phyloP scores from a whole-genome alignment of 2,888 invertebrate species.

The Hybos culiciformis region DNA sequence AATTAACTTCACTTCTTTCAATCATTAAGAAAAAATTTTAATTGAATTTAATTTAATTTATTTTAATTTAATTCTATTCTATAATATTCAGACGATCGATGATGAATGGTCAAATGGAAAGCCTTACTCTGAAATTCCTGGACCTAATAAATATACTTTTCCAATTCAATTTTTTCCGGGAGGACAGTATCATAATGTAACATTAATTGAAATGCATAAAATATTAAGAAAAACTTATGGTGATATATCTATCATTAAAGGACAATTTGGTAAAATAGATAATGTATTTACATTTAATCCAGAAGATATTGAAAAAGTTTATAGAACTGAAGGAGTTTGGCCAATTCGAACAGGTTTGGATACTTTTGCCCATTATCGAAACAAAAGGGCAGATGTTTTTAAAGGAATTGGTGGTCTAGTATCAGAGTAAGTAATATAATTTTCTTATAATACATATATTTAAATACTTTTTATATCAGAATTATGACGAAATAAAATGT shows the following conservation, averaged over 20 bases:
- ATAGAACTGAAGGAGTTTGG: constrained; percentile 38
- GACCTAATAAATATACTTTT: constrained; percentile 20
- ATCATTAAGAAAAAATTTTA: too few species aligned
- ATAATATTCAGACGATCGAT: constrained; percentile 9
- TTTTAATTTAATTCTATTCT: not conserved
- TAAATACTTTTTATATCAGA: not conserved
- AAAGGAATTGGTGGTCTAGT: constrained; percentile 24
- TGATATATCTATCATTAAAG: constrained; percentile 34
- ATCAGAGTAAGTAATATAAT: constrained; percentile 20
- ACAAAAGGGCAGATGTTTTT: constrained; percentile 32
- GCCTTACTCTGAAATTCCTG: constrained; percentile 22
- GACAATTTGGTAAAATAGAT: constrained; percentile 26
- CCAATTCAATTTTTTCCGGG: constrained; percentile 24
- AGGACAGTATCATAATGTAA: constrained; percentile 22
- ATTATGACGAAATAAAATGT: not conserved
- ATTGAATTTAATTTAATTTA: too few species aligned
- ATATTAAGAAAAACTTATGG: constrained; percentile 28
- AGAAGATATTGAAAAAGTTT: constrained; percentile 35
- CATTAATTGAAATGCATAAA: constrained; percentile 22
- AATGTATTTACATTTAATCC: constrained; percentile 39
- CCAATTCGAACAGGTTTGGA: constrained; percentile 36
- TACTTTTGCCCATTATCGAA: constrained; percentile 34
- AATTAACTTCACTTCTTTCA: too few species aligned
- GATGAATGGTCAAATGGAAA: constrained; percentile 24
- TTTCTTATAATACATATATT: too few species aligned